A percentile compares a stretch with the other conserved stretches of the same genome.
These are phyloP conservation scores for Sylvia atricapilla DNA, from an alignment of 2,113 vertebrate genomes.

Conservation along the genomic window DNA sequence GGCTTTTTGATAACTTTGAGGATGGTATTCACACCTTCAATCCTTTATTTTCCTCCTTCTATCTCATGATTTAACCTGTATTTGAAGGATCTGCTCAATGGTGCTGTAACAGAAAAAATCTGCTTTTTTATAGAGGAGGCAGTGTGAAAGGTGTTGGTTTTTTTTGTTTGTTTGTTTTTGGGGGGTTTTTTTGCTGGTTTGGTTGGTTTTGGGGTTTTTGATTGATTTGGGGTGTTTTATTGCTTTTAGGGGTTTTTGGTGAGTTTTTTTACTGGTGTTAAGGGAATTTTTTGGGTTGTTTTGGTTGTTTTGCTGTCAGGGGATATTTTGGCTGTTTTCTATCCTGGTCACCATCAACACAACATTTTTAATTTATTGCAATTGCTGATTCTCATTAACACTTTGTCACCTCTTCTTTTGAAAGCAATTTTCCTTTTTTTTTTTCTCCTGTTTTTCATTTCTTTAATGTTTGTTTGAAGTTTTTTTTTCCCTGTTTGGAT, in stretches of 20 bases:
- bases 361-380: background rate
- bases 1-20: slow-evolving; percentile 64
- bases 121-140: too few species aligned
- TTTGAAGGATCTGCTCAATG: too few species aligned
- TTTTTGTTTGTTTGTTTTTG: too few species aligned
- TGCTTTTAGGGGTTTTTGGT: background rate
- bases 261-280: background rate
- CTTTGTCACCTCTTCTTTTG: background rate
- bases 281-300: background rate
- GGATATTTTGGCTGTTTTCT: background rate
- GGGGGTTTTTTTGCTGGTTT: too few species aligned
- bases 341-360: background rate
- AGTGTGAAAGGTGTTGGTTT: too few species aligned
- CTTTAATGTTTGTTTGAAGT: too few species aligned
- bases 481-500: background rate
- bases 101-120: too few species aligned
- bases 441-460: too few species aligned
- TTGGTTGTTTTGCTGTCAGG: background rate
- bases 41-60: background rate
- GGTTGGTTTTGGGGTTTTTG: background rate
- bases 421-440: background rate
- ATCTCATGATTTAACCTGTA: too few species aligned
- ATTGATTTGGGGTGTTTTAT: background rate
- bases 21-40: slow-evolving; percentile 57
- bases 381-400: background rate